Percentiles rank a stretch among this genome's conserved stretches.
Evolutionary conservation across 2,797 vertebrate genomes (phyloP).

Genomic region (Agapornis canus): DNA sequence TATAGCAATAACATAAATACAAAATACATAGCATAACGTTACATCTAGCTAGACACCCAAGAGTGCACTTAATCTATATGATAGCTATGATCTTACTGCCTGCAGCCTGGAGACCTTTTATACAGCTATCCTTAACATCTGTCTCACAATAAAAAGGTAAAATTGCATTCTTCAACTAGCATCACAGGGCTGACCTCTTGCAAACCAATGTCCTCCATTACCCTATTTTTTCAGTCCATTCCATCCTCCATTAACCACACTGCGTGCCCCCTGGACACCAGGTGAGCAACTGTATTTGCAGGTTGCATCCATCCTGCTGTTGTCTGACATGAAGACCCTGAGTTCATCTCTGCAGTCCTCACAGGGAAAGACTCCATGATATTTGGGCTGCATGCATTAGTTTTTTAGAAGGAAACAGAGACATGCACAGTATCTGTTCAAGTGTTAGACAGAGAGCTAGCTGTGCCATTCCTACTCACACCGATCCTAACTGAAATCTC

Average conservation of each 20-base stretch:
- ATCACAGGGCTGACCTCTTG: neutral
- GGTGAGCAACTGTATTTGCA: neutral
- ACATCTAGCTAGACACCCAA: neutral
- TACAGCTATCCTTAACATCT: neutral
- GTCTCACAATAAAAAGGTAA: neutral
- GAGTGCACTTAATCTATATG: neutral
- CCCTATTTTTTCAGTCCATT: neutral
- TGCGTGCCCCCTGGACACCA: neutral
- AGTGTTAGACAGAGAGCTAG: neutral
- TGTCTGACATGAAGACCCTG: neutral
- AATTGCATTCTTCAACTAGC: neutral
- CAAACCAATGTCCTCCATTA: neutral
- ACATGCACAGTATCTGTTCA: rapidly evolving
- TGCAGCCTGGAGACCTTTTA: neutral
- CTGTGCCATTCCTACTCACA: neutral
- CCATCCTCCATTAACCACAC: neutral
- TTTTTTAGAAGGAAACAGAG: neutral
- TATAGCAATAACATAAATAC: neutral
- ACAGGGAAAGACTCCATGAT: neutral
- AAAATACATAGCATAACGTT: neutral
- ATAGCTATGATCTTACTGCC: neutral
- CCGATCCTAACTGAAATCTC: neutral
- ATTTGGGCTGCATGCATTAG: neutral
- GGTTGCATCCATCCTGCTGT: neutral
- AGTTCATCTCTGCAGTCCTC: neutral